Percentiles rank a stretch among this genome's conserved stretches.
Evolutionary conservation across 2,797 vertebrate species (phyloP).

Genomic region (Euphonia xanthogaster): DNA sequence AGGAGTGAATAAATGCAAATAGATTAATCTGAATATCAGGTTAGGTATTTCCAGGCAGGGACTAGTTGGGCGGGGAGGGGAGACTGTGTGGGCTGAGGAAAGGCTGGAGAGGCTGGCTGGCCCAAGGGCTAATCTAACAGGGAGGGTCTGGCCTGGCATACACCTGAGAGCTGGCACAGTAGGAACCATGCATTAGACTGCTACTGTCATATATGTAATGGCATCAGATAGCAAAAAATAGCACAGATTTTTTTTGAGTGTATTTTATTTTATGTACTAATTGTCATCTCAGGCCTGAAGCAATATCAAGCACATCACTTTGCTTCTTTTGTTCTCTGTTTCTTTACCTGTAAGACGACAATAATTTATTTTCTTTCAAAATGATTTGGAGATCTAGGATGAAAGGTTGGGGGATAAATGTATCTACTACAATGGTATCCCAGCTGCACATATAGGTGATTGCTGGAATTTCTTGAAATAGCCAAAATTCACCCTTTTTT

Average conservation of each 20-base stretch:
- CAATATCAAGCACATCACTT: neutral
- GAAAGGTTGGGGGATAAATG: neutral
- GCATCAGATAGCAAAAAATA: neutral
- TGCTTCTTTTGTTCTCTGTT: neutral
- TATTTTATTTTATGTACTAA: neutral
- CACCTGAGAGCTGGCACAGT: neutral
- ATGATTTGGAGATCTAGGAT: neutral
- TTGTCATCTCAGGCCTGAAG: neutral
- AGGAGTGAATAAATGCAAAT: slow-evolving; percentile 33
- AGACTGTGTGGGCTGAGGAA: neutral
- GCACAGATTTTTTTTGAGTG: neutral
- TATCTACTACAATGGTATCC: neutral
- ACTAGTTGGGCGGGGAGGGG: neutral
- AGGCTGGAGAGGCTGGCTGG: neutral
- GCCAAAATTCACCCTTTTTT: neutral
- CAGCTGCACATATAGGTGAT: neutral
- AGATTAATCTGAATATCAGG: slow-evolving; percentile 14
- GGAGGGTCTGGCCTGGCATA: neutral
- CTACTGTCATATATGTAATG: neutral
- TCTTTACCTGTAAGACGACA: neutral
- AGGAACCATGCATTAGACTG: neutral
- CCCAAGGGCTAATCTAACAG: neutral
- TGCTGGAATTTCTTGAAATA: neutral
- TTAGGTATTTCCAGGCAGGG: neutral
- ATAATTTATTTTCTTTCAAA: neutral